These are phyloP conservation scores for Ptycholaimellus sp. DNA, from an alignment of 2,888 invertebrate species.

Conservation along the genomic window DNA sequence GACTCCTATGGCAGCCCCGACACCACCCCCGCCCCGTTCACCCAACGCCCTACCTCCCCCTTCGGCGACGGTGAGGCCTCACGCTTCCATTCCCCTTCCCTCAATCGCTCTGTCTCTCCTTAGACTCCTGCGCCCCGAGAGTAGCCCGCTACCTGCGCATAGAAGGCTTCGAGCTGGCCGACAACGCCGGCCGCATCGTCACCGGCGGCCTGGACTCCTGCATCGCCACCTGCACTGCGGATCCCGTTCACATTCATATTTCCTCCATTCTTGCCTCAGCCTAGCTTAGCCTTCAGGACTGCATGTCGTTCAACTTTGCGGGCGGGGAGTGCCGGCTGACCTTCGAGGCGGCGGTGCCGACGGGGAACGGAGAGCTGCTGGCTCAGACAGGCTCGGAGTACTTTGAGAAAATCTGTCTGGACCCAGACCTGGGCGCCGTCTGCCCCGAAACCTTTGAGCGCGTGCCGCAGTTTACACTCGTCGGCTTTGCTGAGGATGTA, in stretches of 20 bases:
- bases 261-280: too few species aligned
- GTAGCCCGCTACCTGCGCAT: constrained; percentile 15
- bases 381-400: constrained; percentile 1
- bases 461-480: constrained; percentile 6
- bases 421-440: background rate
- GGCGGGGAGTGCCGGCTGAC: constrained; percentile 2
- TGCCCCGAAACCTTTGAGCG: constrained; percentile 6
- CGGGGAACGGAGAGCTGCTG: constrained; percentile 5
- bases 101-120: too few species aligned
- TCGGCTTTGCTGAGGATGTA: constrained; percentile 6
- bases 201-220: background rate
- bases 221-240: constrained; percentile 1
- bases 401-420: constrained; percentile 6
- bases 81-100: too few species aligned
- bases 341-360: constrained; percentile 5
- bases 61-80: too few species aligned
- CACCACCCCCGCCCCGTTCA: too few species aligned
- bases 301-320: constrained; percentile 19
- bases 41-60: too few species aligned
- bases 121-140: too few species aligned
- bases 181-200: constrained; percentile 10
- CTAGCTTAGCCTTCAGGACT: too few species aligned
- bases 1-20: too few species aligned
- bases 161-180: constrained; percentile 18
- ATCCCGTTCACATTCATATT: too few species aligned